A percentile compares a stretch with the other conserved stretches of the same genome.
These are phyloP conservation scores for Papilio machaon DNA, from an alignment of 1,140 invertebrate species.

Conservation along the genomic window DNA sequence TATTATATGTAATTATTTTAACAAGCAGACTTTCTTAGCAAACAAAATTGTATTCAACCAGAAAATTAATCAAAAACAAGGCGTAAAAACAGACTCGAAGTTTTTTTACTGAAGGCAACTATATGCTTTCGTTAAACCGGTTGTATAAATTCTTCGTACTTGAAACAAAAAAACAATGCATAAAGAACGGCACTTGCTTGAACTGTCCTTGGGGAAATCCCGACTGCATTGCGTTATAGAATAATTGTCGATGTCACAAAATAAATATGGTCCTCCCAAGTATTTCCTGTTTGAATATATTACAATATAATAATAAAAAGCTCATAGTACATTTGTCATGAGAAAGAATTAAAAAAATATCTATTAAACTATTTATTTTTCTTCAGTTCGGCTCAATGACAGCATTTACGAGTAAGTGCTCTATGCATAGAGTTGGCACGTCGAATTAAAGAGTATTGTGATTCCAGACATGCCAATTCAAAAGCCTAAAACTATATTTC, in stretches of 20 bases:
- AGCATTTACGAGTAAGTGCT: too few relatives aligned
- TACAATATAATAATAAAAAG: not conserved
- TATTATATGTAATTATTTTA: not conserved
- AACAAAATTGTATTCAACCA: too few relatives aligned
- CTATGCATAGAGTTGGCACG: too few relatives aligned
- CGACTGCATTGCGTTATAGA: not conserved
- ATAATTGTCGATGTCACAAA: not conserved
- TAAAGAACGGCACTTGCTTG: not conserved
- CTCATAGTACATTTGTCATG: too few relatives aligned
- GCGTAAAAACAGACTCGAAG: not conserved
- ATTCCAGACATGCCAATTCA: too few relatives aligned
- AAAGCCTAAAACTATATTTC: too few relatives aligned
- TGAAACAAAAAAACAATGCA: not conserved
- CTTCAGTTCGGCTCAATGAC: too few relatives aligned
- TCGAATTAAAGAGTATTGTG: too few relatives aligned
- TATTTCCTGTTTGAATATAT: not conserved
- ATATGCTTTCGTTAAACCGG: not conserved
- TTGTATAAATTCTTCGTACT: not conserved
- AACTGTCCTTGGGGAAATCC: conserved; percentile 22
- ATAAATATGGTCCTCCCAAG: not conserved
- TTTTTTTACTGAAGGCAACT: not conserved
- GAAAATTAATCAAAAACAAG: too few relatives aligned
- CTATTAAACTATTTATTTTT: too few relatives aligned
- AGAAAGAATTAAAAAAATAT: too few relatives aligned
- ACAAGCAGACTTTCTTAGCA: not conserved